Conservation (phyloP, 2,113 vertebrate genomes). For the Xyliphius kryptos region DNA sequence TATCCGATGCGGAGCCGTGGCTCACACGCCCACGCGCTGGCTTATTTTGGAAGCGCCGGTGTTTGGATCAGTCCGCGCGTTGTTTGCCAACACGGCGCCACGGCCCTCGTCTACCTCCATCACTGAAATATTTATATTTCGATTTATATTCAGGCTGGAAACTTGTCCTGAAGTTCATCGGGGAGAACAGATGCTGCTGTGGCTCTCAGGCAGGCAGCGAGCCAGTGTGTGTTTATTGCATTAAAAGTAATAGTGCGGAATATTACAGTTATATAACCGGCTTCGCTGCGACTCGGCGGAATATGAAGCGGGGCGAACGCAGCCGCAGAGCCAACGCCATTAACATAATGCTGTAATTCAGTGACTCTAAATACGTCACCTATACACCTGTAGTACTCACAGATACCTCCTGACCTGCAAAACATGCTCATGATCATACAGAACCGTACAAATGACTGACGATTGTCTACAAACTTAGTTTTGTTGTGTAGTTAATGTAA, state of each 20-base stretch:
- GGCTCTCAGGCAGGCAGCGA: background rate
- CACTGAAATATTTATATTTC: slow-evolving; percentile 6
- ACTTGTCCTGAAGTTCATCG: background rate
- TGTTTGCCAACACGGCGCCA: slow-evolving; percentile 9
- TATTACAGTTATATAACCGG: background rate
- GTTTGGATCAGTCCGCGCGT: slow-evolving; percentile 3
- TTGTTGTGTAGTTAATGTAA: too few species aligned
- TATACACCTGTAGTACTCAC: too few species aligned
- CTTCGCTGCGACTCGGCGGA: background rate
- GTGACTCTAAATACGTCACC: background rate
- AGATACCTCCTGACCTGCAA: too few species aligned
- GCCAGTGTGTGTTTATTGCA: background rate
- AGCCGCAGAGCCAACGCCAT: background rate
- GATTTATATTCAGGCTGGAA: slow-evolving; percentile 12
- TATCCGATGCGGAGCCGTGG: background rate
- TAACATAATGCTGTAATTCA: background rate
- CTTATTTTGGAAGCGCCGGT: slow-evolving; percentile 8
- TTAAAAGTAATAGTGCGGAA: slow-evolving; percentile 1
- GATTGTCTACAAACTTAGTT: too few species aligned
- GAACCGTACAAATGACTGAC: too few species aligned
- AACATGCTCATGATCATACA: too few species aligned
- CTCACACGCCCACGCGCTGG: slow-evolving; percentile 7
- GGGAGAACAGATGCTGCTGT: background rate
- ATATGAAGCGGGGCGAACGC: background rate
- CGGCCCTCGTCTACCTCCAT: background rate